Conservation (phyloP, 2,888 invertebrate species). For the Parelbella ahira region DNA sequence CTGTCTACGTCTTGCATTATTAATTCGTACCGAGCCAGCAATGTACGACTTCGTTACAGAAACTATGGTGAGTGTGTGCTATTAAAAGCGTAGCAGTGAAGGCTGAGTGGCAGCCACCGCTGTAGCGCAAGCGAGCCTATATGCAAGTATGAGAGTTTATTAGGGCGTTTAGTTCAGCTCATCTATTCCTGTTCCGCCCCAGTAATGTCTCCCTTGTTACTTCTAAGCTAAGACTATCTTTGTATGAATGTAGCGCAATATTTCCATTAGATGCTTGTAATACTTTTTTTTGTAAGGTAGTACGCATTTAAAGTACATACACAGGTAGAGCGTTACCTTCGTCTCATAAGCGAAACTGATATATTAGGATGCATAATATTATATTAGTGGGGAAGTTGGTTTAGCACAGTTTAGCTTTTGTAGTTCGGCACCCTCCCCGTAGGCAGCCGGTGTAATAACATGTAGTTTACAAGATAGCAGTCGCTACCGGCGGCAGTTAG, state of each 20-base stretch:
- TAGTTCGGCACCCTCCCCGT: slow-evolving; percentile 2
- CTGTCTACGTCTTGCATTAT: too few species aligned
- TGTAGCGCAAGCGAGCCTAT: slow-evolving; percentile 17
- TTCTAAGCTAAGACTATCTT: slow-evolving; percentile 4
- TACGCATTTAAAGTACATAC: background rate
- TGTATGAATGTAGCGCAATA: slow-evolving; percentile 4
- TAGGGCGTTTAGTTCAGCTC: slow-evolving; percentile 24
- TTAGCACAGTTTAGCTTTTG: slow-evolving; percentile 7
- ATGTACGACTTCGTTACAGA: background rate
- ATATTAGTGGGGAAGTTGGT: background rate
- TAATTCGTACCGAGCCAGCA: slow-evolving; percentile 1
- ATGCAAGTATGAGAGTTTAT: slow-evolving; percentile 19
- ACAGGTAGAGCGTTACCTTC: too few species aligned
- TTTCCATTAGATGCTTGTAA: background rate
- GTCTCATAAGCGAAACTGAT: too few species aligned
- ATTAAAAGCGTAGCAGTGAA: slow-evolving; percentile 14
- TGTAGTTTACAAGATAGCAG: background rate
- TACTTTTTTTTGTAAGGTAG: background rate
- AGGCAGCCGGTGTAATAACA: slow-evolving; percentile 8
- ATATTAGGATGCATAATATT: too few species aligned
- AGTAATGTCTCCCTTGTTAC: slow-evolving; percentile 10
- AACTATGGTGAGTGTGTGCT: background rate
- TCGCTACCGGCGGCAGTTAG: too few species aligned
- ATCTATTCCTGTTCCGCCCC: slow-evolving; percentile 16
- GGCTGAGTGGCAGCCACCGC: slow-evolving; percentile 12